Conservation (phyloP, 2,797 vertebrate species). For the Natrix natrix region DNA sequence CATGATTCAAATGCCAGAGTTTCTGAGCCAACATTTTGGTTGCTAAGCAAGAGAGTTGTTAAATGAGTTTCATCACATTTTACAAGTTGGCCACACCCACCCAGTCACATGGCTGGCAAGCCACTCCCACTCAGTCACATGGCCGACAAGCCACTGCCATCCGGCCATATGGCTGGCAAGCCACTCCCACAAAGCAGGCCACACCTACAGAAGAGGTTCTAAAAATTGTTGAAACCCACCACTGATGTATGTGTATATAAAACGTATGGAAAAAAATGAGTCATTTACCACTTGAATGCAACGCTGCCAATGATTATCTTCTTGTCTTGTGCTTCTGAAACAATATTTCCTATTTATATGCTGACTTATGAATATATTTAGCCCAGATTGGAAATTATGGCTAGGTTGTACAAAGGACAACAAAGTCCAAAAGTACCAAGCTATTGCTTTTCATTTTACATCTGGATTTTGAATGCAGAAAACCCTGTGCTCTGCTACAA, state of each 20-base stretch:
- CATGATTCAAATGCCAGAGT: too few relatives aligned
- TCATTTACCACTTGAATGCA: background rate
- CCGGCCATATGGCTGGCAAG: too few relatives aligned
- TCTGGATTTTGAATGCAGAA: background rate
- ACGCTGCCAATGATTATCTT: background rate
- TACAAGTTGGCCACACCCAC: too few relatives aligned
- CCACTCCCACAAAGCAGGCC: too few relatives aligned
- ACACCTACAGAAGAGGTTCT: too few relatives aligned
- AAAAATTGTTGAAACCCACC: too few relatives aligned
- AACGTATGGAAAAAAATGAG: constrained; percentile 33
- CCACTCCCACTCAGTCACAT: too few relatives aligned
- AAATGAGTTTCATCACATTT: too few relatives aligned
- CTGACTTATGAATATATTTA: background rate
- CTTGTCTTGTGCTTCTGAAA: background rate
- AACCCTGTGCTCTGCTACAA: background rate
- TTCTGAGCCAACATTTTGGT: too few relatives aligned
- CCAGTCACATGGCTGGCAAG: too few relatives aligned
- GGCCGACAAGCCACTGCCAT: too few relatives aligned
- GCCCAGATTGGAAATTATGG: background rate
- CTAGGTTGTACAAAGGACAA: background rate
- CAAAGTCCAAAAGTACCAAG: background rate
- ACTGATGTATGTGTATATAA: background rate
- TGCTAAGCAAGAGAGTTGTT: too few relatives aligned
- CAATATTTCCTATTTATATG: background rate
- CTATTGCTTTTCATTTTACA: background rate